These are phyloP conservation scores for Sardina pilchardus DNA, from an alignment of 2,113 vertebrate species.

Conservation along the genomic window DNA sequence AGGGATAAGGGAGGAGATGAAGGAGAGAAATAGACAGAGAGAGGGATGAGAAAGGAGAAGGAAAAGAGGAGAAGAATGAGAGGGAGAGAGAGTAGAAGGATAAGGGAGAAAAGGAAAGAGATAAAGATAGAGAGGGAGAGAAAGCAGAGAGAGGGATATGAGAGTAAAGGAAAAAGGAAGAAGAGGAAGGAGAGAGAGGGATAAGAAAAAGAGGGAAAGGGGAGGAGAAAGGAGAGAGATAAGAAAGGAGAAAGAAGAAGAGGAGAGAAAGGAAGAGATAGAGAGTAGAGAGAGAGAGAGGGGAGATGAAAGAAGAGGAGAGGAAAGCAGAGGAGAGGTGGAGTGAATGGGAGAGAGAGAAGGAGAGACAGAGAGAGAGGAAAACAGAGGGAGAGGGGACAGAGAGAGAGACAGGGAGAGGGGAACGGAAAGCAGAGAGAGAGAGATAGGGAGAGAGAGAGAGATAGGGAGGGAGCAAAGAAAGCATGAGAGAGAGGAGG, in stretches of 20 bases:
- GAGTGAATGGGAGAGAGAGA: background rate
- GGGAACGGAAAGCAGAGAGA: background rate
- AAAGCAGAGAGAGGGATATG: background rate
- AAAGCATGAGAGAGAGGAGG: background rate
- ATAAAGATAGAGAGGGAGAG: background rate
- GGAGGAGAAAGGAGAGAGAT: background rate
- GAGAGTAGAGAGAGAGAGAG: background rate
- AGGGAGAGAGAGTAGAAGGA: background rate
- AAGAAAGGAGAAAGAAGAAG: background rate
- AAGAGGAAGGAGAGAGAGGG: background rate
- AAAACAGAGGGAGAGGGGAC: background rate
- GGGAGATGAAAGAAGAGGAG: background rate
- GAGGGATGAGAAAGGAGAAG: background rate
- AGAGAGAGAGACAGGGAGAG: background rate
- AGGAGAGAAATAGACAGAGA: background rate
- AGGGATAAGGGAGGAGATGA: background rate
- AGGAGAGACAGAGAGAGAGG: background rate
- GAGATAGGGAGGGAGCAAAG: constrained; percentile 2
- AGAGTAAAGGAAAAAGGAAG: no score
- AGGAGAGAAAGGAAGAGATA: background rate
- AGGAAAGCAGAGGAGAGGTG: background rate
- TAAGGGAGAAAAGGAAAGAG: background rate
- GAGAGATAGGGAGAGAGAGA: constrained; percentile 16
- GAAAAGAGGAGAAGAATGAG: no score
- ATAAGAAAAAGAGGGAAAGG: background rate